Percentiles rank a stretch among this genome's conserved stretches.
Evolutionary conservation across 2,797 vertebrate genomes (phyloP).

Genomic region (Lateolabrax maculatus): DNA sequence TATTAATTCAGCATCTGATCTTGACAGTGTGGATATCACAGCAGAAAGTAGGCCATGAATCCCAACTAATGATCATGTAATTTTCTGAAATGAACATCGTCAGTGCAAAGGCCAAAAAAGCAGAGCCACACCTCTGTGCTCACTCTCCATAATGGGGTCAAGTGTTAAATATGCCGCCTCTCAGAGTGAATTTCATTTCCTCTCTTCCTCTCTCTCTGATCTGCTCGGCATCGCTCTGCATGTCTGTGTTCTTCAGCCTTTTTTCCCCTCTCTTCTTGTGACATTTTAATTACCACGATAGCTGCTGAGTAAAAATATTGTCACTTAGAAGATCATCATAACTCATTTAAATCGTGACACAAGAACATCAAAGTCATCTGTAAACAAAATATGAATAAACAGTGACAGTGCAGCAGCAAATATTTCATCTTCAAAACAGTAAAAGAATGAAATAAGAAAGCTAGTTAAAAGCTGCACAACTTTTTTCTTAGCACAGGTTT

Average conservation of each 20-base stretch:
- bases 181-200: conserved; percentile 58
- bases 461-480: background rate
- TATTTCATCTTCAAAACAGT: background rate
- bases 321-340: conserved; percentile 3
- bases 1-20: conserved; percentile 55
- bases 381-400: background rate
- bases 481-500: background rate
- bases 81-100: conserved; percentile 49
- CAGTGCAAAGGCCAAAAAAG: conserved; percentile 49
- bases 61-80: conserved; percentile 36
- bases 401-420: background rate
- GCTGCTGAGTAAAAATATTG: conserved; percentile 17
- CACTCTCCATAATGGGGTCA: conserved; percentile 60
- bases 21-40: conserved; percentile 36
- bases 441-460: background rate
- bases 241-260: background rate
- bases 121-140: conserved; percentile 51
- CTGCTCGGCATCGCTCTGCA: background rate
- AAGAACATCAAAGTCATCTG: background rate
- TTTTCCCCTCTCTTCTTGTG: background rate
- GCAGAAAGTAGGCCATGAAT: conserved; percentile 53
- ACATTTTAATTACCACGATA: conserved; percentile 54
- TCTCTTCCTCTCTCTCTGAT: conserved; percentile 28
- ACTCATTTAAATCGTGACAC: conserved; percentile 9
- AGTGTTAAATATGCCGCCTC: conserved; percentile 58